Evolutionary conservation across 2,888 invertebrate genomes (phyloP), one percentile per base, ranked within the genome.

Genomic region (Coremacera marginata): DNA sequence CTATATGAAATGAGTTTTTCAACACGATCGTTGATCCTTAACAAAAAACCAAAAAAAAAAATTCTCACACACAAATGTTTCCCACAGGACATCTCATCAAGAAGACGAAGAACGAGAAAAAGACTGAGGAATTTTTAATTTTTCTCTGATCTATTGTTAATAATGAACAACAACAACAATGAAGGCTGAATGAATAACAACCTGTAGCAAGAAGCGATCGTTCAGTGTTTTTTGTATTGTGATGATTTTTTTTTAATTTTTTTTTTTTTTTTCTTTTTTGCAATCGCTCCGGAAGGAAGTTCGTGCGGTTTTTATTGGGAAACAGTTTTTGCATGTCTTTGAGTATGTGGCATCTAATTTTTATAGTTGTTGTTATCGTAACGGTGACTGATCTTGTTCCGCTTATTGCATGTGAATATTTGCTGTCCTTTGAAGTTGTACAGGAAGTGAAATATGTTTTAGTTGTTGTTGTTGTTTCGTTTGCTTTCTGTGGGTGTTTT

Each of bases 261-360:
- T 55, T n/a, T 55, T 3, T 3, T 68, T 73, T 76, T 49, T 78
- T 70, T 25, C 31, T 27, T 74, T 65, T 65, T 78, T 60, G 34
- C 60, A 70, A 75, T 68, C 73, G 68, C 63, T 71, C 75, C 77
- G 79, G 79, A 79, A 79, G 79, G 70, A 77, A 77, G 77, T 70
- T 57, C 75, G 75, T 76, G 77, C 73, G 77, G 79, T 77, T 79
- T 77, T 74, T 74, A 74, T 74, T 51, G 65, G 34, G 63, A 74
- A 74, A 52, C 31, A 74, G 8, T 74, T 74, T 74, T 25, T 74
- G 51, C 37, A 25, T 63, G 25, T 2, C 44, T 25, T 7, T 62
- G 25, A 22, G 37, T 14, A 16, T 70, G 51, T 7, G 37, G 34
- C 22, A 25, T 52, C 16, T 49, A 57, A 16, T 67, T 62, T 51